Evolutionary conservation across 2,888 invertebrate genomes (phyloP), one percentile per base, ranked within the genome.

Genomic region (Aspidiotus rigidus): DNA sequence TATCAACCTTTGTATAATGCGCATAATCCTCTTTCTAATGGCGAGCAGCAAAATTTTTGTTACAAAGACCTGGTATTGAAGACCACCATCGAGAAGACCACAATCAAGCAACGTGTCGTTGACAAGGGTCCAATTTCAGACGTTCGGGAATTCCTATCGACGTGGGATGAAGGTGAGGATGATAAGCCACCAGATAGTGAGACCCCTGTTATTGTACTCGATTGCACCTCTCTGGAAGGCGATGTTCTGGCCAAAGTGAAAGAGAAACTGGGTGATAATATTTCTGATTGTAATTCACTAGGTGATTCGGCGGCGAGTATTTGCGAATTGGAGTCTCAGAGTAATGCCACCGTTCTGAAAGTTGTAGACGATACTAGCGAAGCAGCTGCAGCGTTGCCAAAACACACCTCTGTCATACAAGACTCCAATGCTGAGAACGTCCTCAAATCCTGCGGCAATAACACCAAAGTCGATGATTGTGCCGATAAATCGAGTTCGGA

Each of bases 131-230:
- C 62, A 7, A 71, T 72, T 69, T 61, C 72, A 16, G 72, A 72
- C 28, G 72, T 72, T 3, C 60, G 72, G 7, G 72, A 72, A 49
- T 72, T 72, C 42, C 42, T 72, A 40, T 69, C 72, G 1, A 72
- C 64, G 3, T 72, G 72, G 72, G 72, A 72, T 71, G 72, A 72
- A 44, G 71, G 69, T 7, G 72, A 72, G 57, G 72, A 72, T 62
- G 71, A 72, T 15, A 72, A 72, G 57, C 54, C 15, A 0, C 28
- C 54, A 16, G 69, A 72, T 44, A 53, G 55, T 8, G 72, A 72
- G 15, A 28, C 69, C 1, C 72, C 72, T 0, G 70, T 72, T 11
- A 72, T 72, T 8, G 72, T 72, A 42, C 61, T 72, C 5, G 72
- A 72, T 62, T 72, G 72, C 39, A 71, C 71, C 42, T 56, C 72